phyloP scores from a whole-genome alignment of 2,888 invertebrate genomes.

The Subacronicta megacephala region DNA sequence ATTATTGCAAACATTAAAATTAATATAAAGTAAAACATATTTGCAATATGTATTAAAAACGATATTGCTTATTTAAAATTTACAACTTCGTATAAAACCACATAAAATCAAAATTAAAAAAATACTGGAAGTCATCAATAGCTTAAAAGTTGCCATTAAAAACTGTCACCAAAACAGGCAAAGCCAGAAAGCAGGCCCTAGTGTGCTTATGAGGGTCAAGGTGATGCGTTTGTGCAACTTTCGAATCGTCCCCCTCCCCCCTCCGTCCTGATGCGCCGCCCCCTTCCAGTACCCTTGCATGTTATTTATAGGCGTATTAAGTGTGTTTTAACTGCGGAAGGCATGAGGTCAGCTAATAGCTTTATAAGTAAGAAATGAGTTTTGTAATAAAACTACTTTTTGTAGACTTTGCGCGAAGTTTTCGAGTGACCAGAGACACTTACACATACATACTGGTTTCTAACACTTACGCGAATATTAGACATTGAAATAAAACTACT shows the following conservation, averaged over 20 bases:
- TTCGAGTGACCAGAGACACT: too few species aligned
- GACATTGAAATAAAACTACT: too few species aligned
- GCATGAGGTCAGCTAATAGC: constrained; percentile 38
- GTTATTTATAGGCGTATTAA: constrained; percentile 64
- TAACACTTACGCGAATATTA: too few species aligned
- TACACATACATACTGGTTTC: too few species aligned
- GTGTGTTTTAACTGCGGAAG: constrained; percentile 34
- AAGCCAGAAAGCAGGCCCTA: constrained; percentile 43
- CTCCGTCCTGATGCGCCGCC: constrained; percentile 44
- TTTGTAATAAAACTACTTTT: constrained; percentile 1
- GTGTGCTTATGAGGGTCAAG: constrained; percentile 83
- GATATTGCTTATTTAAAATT: too few species aligned
- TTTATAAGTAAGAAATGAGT: constrained; percentile 22
- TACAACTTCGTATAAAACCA: too few species aligned
- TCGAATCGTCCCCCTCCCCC: constrained; percentile 74
- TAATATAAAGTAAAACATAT: too few species aligned
- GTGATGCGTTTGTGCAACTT: constrained; percentile 79
- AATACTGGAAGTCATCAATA: too few species aligned
- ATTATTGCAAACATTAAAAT: too few species aligned
- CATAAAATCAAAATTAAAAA: too few species aligned
- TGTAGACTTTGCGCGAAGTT: not conserved
- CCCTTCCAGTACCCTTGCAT: constrained; percentile 52
- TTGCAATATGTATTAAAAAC: too few species aligned
- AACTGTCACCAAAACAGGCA: constrained; percentile 6
- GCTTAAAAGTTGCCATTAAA: constrained; percentile 4